Evolutionary conservation across 2,113 vertebrate genomes (phyloP), one percentile per base, ranked within the genome.

Genomic region (Speoplatyrhinus poulsoni): DNA sequence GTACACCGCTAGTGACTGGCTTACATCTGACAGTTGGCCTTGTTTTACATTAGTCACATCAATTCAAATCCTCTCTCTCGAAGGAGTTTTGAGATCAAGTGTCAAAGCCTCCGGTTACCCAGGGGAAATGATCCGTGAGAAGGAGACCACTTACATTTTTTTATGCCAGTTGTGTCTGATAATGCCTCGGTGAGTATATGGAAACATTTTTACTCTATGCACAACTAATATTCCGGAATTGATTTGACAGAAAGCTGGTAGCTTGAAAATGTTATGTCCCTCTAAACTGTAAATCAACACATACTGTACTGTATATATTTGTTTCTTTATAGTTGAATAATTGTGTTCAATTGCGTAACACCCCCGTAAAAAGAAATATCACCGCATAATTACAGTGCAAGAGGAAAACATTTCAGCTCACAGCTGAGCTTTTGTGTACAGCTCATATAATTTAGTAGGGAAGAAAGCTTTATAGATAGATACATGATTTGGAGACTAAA

Each of bases 21-120:
- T 90, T 86, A 83, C 81, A 85, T 88, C 87, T 92, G 89, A 92
- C 89, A 91, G 86, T 81, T 89, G 86, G 89, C 88, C 88, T 89
- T 91, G 91, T 92, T 92, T 89, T 92, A 92, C 91, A 93, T 92
- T 89, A 92, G 90, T 85, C 85, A 90, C 88, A 90, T 93, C 80
- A 91, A 91, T 89, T 89, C 89, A 88, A 90, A 91, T 81, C 86
- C 78, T 77, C 60, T 73, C 70, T 82, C 77, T 84, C 67, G 62
- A 81, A 81, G 86, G 77, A 87, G 82, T 52, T 84, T 63, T 73
- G 74, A 90, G 87, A 87, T 88, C 84, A 85, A 89, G 84, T 85
- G 85, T 81, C 88, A 85, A 79, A 90, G 82, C 88, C 83, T 85
- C 82, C 70, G 80, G 85, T 82, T 90, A 86, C 72, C 78, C 75